These are phyloP conservation scores for Prinia subflava DNA, from an alignment of 2,113 vertebrate species.

Conservation along the genomic window DNA sequence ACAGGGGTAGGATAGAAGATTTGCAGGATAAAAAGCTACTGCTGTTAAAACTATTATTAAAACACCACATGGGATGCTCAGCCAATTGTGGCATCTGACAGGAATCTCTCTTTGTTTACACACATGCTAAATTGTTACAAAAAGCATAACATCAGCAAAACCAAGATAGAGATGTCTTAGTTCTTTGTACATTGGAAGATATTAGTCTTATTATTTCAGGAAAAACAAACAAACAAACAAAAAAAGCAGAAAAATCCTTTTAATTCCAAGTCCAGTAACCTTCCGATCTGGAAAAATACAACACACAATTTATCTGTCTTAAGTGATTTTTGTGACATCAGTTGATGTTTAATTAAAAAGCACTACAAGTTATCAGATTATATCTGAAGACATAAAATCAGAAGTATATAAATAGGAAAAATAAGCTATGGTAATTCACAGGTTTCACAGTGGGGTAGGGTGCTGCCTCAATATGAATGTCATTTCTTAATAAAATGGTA, in stretches of 20 bases:
- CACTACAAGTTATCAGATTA: neutral
- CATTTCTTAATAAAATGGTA: neutral
- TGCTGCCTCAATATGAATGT: neutral
- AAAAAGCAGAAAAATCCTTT: neutral
- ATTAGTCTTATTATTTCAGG: neutral
- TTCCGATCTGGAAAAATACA: neutral
- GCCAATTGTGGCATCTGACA: slow-evolving; percentile 5
- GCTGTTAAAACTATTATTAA: slow-evolving; percentile 51
- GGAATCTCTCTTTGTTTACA: slow-evolving; percentile 19
- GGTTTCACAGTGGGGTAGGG: neutral
- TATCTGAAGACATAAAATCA: neutral
- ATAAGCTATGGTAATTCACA: neutral
- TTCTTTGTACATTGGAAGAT: neutral
- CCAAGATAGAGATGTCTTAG: neutral
- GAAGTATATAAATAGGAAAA: neutral
- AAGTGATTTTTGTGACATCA: neutral
- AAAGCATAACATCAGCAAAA: slow-evolving; percentile 36
- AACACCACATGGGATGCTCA: slow-evolving; percentile 24
- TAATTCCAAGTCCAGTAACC: neutral
- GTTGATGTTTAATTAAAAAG: neutral
- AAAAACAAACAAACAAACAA: too few relatives aligned
- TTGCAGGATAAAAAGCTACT: slow-evolving; percentile 44
- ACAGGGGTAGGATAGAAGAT: slow-evolving; percentile 17
- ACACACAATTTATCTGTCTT: neutral
- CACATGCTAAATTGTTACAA: slow-evolving; percentile 1